Percentiles rank a stretch among this genome's conserved stretches.
Conservation (phyloP, 2,888 invertebrate species). For the Incurvaria masculella region DNA sequence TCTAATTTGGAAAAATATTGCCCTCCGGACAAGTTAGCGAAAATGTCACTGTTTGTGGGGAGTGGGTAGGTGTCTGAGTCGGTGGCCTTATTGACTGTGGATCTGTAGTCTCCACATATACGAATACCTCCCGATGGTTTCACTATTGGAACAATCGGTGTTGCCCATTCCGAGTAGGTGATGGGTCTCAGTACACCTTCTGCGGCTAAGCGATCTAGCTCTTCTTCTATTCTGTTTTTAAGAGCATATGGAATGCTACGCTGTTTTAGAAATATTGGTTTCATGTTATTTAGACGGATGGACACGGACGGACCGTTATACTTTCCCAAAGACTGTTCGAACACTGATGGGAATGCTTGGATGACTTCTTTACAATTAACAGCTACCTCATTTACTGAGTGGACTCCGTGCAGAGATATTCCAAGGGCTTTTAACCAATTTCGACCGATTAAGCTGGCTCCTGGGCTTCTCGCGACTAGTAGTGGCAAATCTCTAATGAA, state of each 20-base stretch:
- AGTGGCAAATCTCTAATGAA: background rate
- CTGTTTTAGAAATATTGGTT: slow-evolving; percentile 6
- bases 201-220: slow-evolving; percentile 3
- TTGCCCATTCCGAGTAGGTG: slow-evolving; percentile 5
- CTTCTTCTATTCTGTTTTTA: slow-evolving; percentile 3
- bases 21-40: slow-evolving; percentile 3
- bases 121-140: slow-evolving; percentile 4
- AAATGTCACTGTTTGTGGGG: slow-evolving; percentile 6
- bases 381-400: background rate
- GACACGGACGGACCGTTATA: slow-evolving; percentile 4
- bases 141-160: slow-evolving; percentile 7
- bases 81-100: slow-evolving; percentile 5
- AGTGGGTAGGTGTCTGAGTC: slow-evolving; percentile 8
- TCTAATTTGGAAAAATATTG: slow-evolving; percentile 8
- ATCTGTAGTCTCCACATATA: slow-evolving; percentile 6
- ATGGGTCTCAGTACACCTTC: slow-evolving; percentile 4
- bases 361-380: background rate
- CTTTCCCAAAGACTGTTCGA: slow-evolving; percentile 4
- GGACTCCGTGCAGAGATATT: background rate
- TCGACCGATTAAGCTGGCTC: background rate
- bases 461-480: background rate
- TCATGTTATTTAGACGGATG: background rate
- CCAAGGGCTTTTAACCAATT: background rate
- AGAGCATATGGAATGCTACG: slow-evolving; percentile 5
- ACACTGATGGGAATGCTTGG: background rate